Base-by-base conservation (phyloP, 2,888 invertebrate species). In the Cenopis cana region DNA sequence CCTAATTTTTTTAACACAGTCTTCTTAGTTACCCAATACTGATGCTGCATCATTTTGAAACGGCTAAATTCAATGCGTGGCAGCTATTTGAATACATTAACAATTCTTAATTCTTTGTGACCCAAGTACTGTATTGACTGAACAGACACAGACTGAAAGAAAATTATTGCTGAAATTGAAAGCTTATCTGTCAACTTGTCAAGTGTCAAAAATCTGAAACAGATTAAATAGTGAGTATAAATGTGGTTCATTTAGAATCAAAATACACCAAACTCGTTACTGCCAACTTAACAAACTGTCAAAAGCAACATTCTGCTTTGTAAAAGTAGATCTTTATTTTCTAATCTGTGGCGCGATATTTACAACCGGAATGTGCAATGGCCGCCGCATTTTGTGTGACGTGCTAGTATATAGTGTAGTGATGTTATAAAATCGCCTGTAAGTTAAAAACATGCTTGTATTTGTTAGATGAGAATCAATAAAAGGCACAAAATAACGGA, bases 11-110 rank as follows among this genome's bases (percentile, higher is more conserved):
- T 95, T 77, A 98, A 95, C 57, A 99, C 97, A 71, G 97, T 96
- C 90, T 99, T 99, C 87, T 99, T 99, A 9, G 99, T 99, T 69
- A 99, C 97, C 99, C 99, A 99, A 90, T 98, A 99, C 79, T 98
- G 98, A 90, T 99, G 98, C 88, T 98, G 98, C 96, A 99, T 96
- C 91, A 93, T 93, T 64, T 81, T 85, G 72, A 68, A 59, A 72
- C 54, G 14, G 20, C 52, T 46, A 29, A 56, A 64, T 68, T 61
- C 5, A 57, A 68, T 50, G 67, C 72, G 70, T 70, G 68, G 72
- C 62, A 72, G 52, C 36, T 68, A 49, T 64, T 50, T 64, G 68
- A 68, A 68, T 62, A 61, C 49, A 67, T 71, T 67, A 71, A 49
- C 60, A 50, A 60, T 41, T 9, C 57, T 59, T 57, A n/a, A n/a